Percentiles rank a stretch among this genome's conserved stretches.
These are phyloP conservation scores for Podarcis siculus DNA, from an alignment of 2,797 vertebrate genomes.

Conservation along the genomic window DNA sequence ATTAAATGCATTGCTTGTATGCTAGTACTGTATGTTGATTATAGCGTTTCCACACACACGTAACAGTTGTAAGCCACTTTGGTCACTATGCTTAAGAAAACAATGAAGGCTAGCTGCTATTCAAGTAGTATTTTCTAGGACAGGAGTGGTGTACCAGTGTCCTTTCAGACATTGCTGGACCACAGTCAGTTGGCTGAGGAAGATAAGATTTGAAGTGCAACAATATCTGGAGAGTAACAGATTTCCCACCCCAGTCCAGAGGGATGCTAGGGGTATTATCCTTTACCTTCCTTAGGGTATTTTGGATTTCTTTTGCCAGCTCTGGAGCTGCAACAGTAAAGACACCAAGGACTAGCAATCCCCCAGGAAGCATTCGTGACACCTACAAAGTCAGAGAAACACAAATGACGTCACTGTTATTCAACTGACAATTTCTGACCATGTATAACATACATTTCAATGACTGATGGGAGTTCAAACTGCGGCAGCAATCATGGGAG, in stretches of 20 bases:
- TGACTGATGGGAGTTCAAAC: background rate
- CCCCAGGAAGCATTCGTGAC: constrained; percentile 94
- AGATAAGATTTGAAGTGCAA: background rate
- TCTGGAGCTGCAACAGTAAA: constrained; percentile 88
- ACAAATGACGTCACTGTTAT: background rate
- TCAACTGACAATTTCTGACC: background rate
- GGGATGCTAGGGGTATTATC: fast-evolving
- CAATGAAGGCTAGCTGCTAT: background rate
- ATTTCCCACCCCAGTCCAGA: background rate
- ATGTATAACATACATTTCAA: background rate
- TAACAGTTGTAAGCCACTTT: background rate
- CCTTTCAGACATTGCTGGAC: background rate
- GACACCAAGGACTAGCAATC: constrained; percentile 88
- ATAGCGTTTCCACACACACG: too few species aligned
- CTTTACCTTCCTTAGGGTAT: constrained; percentile 85
- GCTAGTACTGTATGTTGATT: too few species aligned
- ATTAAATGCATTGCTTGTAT: background rate
- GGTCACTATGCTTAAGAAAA: background rate
- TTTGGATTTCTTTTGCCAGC: constrained; percentile 84
- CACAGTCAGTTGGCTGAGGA: background rate
- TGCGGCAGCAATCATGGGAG: background rate
- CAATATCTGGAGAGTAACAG: background rate
- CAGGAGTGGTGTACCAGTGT: background rate
- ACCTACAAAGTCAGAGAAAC: constrained; percentile 78
- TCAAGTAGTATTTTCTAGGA: background rate